phyloP scores from a whole-genome alignment of 2,797 vertebrate species.

The Coracias cyanogaster region DNA sequence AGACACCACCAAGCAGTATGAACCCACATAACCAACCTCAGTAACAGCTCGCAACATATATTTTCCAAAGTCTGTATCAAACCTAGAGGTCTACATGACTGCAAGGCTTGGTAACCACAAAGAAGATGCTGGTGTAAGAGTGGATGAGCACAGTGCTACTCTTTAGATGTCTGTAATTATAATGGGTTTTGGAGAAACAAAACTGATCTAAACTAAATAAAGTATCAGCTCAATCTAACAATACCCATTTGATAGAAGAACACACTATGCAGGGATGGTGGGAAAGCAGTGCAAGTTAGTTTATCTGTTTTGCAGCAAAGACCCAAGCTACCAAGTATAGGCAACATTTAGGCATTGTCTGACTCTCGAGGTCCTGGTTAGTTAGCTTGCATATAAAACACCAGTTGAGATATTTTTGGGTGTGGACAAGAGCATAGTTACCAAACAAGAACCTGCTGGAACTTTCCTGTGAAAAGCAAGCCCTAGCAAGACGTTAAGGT shows the following conservation, averaged over 20 bases:
- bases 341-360: not conserved
- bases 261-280: rapidly evolving
- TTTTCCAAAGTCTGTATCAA: not conserved
- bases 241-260: not conserved
- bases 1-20: not conserved
- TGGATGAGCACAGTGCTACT: not conserved
- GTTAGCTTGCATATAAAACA: not conserved
- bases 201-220: not conserved
- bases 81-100: not conserved
- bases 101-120: not conserved
- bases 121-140: rapidly evolving
- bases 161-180: not conserved
- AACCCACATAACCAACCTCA: not conserved
- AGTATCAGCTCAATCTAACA: not conserved
- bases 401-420: not conserved
- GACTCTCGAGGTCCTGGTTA: not conserved
- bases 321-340: not conserved
- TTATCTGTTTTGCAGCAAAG: not conserved
- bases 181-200: not conserved
- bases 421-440: not conserved
- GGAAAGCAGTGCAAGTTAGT: not conserved
- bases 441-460: not conserved
- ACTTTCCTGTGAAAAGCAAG: not conserved
- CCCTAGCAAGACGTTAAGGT: not conserved
- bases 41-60: not conserved